Base-by-base conservation (phyloP, 2,113 vertebrate genomes). In the Equus quagga region DNA sequence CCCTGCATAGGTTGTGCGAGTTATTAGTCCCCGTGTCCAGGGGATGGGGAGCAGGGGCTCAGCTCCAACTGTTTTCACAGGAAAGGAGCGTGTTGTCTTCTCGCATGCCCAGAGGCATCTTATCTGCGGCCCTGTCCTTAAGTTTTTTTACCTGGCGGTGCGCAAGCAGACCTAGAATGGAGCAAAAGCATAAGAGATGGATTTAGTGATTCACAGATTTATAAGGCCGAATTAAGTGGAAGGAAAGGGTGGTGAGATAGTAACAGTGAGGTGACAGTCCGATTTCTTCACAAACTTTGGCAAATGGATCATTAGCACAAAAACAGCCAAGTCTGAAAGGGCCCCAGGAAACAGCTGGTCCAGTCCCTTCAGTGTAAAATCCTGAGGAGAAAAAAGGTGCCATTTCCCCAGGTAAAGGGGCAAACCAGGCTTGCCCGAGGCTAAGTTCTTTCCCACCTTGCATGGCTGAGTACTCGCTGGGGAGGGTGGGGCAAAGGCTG, bases 41-140 rank as follows among this genome's bases (percentile, higher is more conserved):
- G 9, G 3, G 19, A 1, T 15, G 0, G 19, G 26, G 36, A 62
- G 26, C 2, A n/a, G 13, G 7, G 0, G 3, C 5, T 46, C 17
- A 36, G 7, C 0, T 49, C 23, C 3, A 51, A 28, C 23, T 10
- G 1, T 17, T 41, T 21, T 6, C 10, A 33, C 28, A 4, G 12
- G 62, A 21, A 87, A 94, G 17, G 28, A 46, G 7, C 28, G 0
- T 73, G 3, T 79, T 81, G 70, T 75, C 62, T 24, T 89, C 12
- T 49, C 41, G 6, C 13, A 1, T 49, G 19, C 28, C 23, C 19
- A 46, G 14, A 64, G 18, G 31, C 18, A 36, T 64, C 64, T 67
- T 67, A 41, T 69, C 14, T 69, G 24, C 1, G 86, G 15, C 18
- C 6, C 2, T 95, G 49, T 81, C 26, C 49, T 81, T 80, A 17